These are phyloP conservation scores for Andricus grossulariae DNA, from an alignment of 1,140 invertebrate species.

Conservation along the genomic window DNA sequence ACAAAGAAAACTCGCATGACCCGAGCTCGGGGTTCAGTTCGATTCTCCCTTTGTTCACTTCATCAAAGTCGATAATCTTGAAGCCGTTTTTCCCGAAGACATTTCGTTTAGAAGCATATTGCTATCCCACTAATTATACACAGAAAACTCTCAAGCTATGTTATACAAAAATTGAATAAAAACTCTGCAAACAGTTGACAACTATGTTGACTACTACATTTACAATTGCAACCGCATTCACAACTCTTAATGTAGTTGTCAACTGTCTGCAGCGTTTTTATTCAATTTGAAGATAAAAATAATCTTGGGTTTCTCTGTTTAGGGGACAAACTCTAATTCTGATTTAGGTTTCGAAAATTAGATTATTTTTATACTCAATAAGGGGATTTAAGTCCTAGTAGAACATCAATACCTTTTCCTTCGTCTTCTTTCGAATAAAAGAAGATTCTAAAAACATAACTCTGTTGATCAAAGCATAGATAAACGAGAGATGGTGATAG, in stretches of 20 bases:
- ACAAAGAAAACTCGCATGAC: slow-evolving; percentile 11
- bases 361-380: no score
- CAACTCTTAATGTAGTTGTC: no score
- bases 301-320: no score
- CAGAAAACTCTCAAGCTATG: no score
- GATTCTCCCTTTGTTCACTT: slow-evolving; percentile 6
- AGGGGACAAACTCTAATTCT: no score
- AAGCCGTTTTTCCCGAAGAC: background rate
- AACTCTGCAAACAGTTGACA: no score
- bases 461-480: slow-evolving; percentile 31
- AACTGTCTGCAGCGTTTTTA: no score
- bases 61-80: slow-evolving; percentile 16
- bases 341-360: no score
- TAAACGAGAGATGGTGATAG: slow-evolving; percentile 38
- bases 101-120: background rate
- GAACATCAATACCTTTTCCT: background rate
- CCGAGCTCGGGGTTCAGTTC: background rate
- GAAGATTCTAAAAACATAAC: background rate
- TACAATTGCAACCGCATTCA: no score
- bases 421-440: background rate
- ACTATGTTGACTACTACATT: no score
- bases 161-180: no score
- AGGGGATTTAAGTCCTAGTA: background rate
- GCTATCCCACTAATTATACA: background rate
- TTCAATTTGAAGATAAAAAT: no score